Evolutionary conservation across 2,797 vertebrate species (phyloP), one percentile per base, ranked within the genome.

Genomic region (Spheniscus humboldti): DNA sequence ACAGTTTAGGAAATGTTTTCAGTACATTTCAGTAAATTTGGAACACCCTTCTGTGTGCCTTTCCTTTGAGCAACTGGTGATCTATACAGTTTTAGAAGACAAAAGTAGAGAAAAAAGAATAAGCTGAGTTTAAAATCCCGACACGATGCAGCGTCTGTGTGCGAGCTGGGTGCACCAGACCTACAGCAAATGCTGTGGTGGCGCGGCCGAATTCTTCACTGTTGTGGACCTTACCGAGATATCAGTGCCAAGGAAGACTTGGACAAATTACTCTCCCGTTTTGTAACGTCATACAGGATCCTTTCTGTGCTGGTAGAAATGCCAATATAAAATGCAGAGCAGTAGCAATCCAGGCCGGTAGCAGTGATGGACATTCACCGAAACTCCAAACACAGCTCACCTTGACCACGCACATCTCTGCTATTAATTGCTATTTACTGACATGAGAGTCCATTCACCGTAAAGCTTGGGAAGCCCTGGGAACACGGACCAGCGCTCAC

Each of bases 41-140:
- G n/a, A 87, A 72, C 55, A 52, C 35, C 27, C 55, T 76, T 86
- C 95, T 76, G 33, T 43, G 90, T 35, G 33, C 23, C 67, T 71
- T 94, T 88, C 60, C 88, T 88, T 89, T 89, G 47, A 81, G 67
- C 71, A 83, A 25, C 68, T 88, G 62, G 68, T 69, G 55, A 87
- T 83, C 59, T 85, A 37, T 24, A 66, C 20, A 60, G 67, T 39
- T 85, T 95, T 72, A 83, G 71, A 88, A 91, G 92, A 73, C 18
- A 68, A 41, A 95, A 45, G 35, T 5, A 64, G 75, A 83, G 27
- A 43, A 56, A 80, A 94, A 81, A 59, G 7, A 85, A 24, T 27
- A 74, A 88, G 10, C 18, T 53, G n/a, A 74, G 31, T 57, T 73
- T 62, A 86, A 91, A 84, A 63, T 30, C 37, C 30, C 4, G 3